Conservation (phyloP, 1,140 invertebrate species). For the Steinernema khuongi region DNA sequence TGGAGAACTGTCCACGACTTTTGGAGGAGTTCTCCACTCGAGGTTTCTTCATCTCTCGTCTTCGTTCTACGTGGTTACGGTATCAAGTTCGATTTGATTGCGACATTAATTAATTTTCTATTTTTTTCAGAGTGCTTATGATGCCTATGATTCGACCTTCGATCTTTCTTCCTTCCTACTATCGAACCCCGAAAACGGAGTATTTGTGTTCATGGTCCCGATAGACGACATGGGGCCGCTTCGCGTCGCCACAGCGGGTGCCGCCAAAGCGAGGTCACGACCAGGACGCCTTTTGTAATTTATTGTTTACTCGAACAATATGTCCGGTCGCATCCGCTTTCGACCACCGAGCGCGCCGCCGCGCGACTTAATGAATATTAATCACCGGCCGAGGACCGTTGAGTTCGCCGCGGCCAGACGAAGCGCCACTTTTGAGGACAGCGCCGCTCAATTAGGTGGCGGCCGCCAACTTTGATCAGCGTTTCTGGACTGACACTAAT, state of each 20-base stretch:
- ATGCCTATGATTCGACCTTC: background rate
- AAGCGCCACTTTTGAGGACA: background rate
- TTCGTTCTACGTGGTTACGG: too few species aligned
- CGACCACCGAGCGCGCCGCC: background rate
- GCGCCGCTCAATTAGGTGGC: background rate
- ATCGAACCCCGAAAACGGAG: background rate
- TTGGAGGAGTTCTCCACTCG: too few species aligned
- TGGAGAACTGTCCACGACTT: too few species aligned
- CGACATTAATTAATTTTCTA: too few species aligned
- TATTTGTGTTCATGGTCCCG: background rate
- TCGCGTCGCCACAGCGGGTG: background rate
- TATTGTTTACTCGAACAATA: slow-evolving; percentile 12
- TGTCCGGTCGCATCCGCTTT: background rate
- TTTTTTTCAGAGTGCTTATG: background rate
- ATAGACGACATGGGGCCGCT: background rate
- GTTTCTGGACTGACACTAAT: background rate
- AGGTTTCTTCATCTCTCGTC: too few species aligned
- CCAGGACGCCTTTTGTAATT: slow-evolving; percentile 15
- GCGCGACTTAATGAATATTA: slow-evolving; percentile 3
- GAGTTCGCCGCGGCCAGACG: background rate
- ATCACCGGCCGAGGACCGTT: background rate
- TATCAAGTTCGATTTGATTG: too few species aligned
- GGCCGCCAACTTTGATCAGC: slow-evolving; percentile 10
- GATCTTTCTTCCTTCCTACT: background rate
- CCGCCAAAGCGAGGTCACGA: slow-evolving; percentile 9